Conservation (phyloP, 2,797 vertebrate species). For the Muscicapa striata region DNA sequence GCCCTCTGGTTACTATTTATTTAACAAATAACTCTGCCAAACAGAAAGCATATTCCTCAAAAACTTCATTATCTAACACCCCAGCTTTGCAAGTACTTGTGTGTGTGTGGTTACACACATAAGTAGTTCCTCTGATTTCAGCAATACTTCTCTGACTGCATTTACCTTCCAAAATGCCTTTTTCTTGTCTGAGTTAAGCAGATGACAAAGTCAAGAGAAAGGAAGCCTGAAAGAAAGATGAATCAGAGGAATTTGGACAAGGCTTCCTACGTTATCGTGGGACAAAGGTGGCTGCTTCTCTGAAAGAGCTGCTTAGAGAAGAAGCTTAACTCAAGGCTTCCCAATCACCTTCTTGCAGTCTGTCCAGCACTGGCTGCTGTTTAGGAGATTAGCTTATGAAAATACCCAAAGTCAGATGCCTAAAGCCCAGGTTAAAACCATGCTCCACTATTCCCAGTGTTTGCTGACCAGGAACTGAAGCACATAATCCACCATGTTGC, state of each 20-base stretch:
- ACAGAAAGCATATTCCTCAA: conserved; percentile 28
- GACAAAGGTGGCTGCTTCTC: neutral
- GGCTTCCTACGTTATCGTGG: neutral
- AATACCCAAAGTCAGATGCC: neutral
- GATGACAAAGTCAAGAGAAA: neutral
- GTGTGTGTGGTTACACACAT: neutral
- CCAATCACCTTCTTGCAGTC: neutral
- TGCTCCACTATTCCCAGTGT: neutral
- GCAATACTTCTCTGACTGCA: neutral
- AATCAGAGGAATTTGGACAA: neutral
- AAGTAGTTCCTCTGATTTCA: conserved; percentile 16
- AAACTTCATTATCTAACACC: conserved; percentile 34
- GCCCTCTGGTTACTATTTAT: neutral
- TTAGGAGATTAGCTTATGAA: neutral
- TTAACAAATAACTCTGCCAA: conserved; percentile 28
- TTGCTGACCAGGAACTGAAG: neutral
- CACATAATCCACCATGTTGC: neutral
- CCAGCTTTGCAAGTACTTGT: conserved; percentile 7
- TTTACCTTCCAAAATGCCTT: conserved; percentile 40
- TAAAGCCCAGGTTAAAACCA: neutral
- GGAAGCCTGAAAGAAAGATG: neutral
- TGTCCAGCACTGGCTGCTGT: neutral
- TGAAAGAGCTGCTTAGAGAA: neutral
- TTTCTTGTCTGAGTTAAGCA: neutral
- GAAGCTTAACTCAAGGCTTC: neutral